Base-by-base conservation (phyloP, 2,888 invertebrate species). In the Sinelater perroti region DNA sequence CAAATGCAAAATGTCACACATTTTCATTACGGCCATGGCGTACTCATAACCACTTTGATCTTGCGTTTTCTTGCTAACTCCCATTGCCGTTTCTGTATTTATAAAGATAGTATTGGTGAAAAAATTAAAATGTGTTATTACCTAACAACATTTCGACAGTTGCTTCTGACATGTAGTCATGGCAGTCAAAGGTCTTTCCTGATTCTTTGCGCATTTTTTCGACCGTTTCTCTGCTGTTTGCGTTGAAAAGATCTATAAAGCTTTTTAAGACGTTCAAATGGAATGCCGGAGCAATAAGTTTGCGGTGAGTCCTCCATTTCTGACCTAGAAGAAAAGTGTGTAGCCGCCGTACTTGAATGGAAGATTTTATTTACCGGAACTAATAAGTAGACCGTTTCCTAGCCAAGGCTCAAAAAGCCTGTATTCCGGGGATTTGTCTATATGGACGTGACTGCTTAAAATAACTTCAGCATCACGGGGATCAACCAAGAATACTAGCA, bases 11-110 rank as follows among this genome's bases (percentile, higher is more conserved):
- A 93, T 92, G 69, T 91, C 91, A 69, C 91, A 91, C 91, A 93
- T 90, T 73, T 92, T 91, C 91, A 92, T 92, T 2, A 92, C 92
- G 58, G 92, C 92, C 86, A 90, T 87, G 0, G 92, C 92, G 68
- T 92, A 93, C 76, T 92, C 92, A 69, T 86, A 89, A 30, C 91
- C 91, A 62, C 90, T 90, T 72, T 87, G 86, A 65, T 88, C 89
- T 77, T 92, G 92, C 0, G 91, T 91, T 63, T 83, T 85, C 75
- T 91, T 91, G 68, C 89, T 91, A 0, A 93, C 92, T 47, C 93
- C 93, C 93, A 93, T 93, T 1, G 91, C 93, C 21, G 93, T 93
- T 82, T 93, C 92, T 89, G 20, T 4, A 36, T 26, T 17, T 18
- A 2, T 47, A 4, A 33, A 33, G 11, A 13, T 3, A 5, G 2